Evolutionary conservation across 2,113 vertebrate genomes (phyloP), one percentile per base, ranked within the genome.

Genomic region (Empidonax traillii): DNA sequence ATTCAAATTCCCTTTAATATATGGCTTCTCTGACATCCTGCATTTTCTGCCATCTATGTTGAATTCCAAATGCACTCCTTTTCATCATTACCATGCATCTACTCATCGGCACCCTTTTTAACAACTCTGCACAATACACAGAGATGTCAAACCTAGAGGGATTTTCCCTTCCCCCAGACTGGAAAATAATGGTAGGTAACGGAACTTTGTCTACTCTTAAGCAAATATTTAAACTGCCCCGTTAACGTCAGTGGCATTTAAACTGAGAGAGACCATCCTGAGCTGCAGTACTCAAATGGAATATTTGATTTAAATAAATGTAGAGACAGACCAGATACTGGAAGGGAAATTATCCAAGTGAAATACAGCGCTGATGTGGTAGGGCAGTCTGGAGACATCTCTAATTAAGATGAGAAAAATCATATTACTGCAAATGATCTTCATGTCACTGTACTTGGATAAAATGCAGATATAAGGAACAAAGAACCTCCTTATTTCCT

Each of bases 1-100:
- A 98, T 98, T 98, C 97, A 98, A 98, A 98, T 98, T 97, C 96
- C 88, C 96, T 98, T 97, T 98, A 98, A 98, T 98, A 98, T 97
- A 98, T 95, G 94, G 95, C 97, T 98, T 94, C 95, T 94, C 96
- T 97, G 98, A 98, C 98, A 98, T 90, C 92, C 95, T 91, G 87
- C 90, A 96, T 98, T 98, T 98, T 96, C 95, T 97, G 79, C 76
- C 95, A 87, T 94, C 90, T 80, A 95, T 37, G 91, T 39, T 97
- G 98, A 98, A 98, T 98, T 98, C 94, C 94, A 98, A 98, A 97
- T 94, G 96, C 63, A 44, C 88, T 90, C 82, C 67, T 97, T 97
- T 97, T 96, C 96, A 97, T 98, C 96, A 97, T 97, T 97, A 95
- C 92, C 82, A 95, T 96, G 95, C 97, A 96, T 89, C 97, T 77